Conservation (phyloP, 2,888 invertebrate genomes). For the Busseola fusca region DNA sequence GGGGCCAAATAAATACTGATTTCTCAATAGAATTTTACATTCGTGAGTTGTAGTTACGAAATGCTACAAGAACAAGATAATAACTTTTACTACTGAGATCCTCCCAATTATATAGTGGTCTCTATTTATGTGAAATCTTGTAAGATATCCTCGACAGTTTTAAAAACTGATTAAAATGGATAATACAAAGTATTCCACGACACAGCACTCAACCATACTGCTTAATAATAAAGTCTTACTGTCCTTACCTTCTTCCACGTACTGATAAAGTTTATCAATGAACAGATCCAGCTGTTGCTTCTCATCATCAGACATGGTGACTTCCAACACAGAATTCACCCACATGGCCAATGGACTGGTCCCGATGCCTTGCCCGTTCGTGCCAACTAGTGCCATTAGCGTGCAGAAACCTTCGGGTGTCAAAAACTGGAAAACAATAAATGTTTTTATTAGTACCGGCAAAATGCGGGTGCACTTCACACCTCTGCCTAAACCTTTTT, state of each 20-base stretch:
- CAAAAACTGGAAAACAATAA: conserved; percentile 85
- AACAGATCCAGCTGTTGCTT: conserved; percentile 91
- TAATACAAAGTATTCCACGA: not conserved
- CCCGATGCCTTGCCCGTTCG: conserved; percentile 98
- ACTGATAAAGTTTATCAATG: conserved; percentile 94
- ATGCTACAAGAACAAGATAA: not conserved
- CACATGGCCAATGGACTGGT: conserved; percentile 96
- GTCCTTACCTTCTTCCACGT: conserved; percentile 93
- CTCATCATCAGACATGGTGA: conserved; percentile 91
- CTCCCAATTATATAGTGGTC: not conserved
- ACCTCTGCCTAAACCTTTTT: not conserved
- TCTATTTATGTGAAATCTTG: not conserved
- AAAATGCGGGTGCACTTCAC: not conserved
- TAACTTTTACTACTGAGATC: not conserved
- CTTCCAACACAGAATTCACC: conserved; percentile 93
- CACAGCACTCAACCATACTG: not conserved
- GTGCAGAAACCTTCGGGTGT: conserved; percentile 95
- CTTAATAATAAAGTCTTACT: not conserved
- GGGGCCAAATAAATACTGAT: not conserved
- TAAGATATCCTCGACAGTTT: not conserved
- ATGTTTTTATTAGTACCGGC: not conserved
- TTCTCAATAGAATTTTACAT: not conserved
- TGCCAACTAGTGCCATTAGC: conserved; percentile 92
- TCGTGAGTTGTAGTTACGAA: not conserved
- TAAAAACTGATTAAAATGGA: not conserved